Base-by-base conservation (phyloP, 2,113 vertebrate genomes). In the Corythornis vintsioides region DNA sequence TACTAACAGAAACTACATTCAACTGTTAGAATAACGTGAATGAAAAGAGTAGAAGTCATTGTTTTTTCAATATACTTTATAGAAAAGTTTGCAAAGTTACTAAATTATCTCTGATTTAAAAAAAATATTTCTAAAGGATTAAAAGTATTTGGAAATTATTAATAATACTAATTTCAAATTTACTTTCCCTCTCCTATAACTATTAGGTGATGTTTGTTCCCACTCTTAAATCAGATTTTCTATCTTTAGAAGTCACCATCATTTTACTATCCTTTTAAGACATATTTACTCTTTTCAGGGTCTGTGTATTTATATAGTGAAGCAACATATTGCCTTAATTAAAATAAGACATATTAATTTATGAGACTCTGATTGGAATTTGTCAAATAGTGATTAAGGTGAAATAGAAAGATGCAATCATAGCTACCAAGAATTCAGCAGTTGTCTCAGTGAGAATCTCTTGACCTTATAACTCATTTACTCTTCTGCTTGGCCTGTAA, bases 381-480 rank as follows among this genome's bases (percentile, higher is more conserved):
- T 95, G 83, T 95, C 90, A 95, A 89, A 95, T 95, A 86, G 80
- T 93, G 89, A 94, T 97, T 96, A 97, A 96, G 78, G 82, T 82
- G 75, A 86, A 90, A 91, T 65, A 88, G 91, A 83, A 94, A 96
- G 84, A 92, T 87, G 89, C 84, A 97, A 83, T 95, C 94, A 97
- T 42, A 94, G 64, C 76, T 91, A 97, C 94, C 83, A 96, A 85
- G 87, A 97, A 93, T 96, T 96, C 76, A 96, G 90, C 90, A 90
- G 96, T 96, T 96, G 95, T 96, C 89, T 95, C 91, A 90, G 92
- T 87, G 16, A 97, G 95, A 92, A 96, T 92, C 95, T 96, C 94
- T 97, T 97, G 96, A 97, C 97, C 96, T 97, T 96, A 96, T 91
- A 95, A 97, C 90, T 97, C 95, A 95, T 95, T 96, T 96, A 94